A percentile compares a stretch with the other conserved stretches of the same genome.
Evolutionary conservation across 2,113 vertebrate species (phyloP).

Genomic region (Pelecanoides urinatrix): DNA sequence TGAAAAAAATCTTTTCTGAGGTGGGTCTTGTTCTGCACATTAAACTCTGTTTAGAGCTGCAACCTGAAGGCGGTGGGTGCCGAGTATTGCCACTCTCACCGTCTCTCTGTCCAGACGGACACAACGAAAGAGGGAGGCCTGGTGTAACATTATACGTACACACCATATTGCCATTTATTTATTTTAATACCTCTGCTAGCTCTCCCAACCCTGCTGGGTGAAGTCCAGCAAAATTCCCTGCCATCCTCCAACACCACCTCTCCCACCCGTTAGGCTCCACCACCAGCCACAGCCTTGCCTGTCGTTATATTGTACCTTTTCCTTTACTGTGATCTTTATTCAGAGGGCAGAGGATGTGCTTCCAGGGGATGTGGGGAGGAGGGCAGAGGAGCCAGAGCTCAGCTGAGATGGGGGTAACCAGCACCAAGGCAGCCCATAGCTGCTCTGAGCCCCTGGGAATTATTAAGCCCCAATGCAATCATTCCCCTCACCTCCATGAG

Average conservation of each 20-base stretch:
- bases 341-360: not conserved
- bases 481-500: not conserved
- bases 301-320: not conserved
- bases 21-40: not conserved
- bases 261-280: not conserved
- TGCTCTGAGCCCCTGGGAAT: not conserved
- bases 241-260: not conserved
- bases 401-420: not conserved
- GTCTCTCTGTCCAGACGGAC: not conserved
- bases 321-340: not conserved
- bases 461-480: not conserved
- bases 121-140: not conserved
- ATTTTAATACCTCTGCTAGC: not conserved
- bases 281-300: not conserved
- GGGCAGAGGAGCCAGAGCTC: not conserved
- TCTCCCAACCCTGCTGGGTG: not conserved
- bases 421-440: not conserved
- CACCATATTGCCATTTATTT: not conserved
- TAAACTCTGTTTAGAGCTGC: not conserved
- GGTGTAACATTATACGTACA: not conserved
- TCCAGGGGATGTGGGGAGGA: not conserved
- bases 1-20: not conserved
- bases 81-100: not conserved
- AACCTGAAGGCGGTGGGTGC: not conserved
- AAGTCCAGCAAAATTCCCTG: not conserved